Evolutionary conservation across 2,797 vertebrate genomes (phyloP).

Genomic region (Muraenolepis orangiensis): DNA sequence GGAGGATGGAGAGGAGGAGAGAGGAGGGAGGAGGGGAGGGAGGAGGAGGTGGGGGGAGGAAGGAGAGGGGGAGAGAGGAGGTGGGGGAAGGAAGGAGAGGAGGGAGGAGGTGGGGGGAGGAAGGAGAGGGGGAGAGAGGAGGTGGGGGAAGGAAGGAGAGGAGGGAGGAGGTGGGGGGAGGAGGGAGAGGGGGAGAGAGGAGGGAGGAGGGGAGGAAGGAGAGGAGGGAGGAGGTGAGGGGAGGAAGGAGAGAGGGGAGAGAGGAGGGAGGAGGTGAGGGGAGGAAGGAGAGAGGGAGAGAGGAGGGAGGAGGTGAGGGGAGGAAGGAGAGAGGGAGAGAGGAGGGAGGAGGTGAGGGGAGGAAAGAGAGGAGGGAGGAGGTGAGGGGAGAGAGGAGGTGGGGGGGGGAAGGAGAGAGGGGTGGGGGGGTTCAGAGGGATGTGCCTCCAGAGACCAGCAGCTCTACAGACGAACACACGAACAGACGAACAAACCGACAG

Average conservation of each 20-base stretch:
- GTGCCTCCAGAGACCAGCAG: slow-evolving; percentile 63
- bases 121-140: no score
- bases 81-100: no score
- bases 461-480: slow-evolving; percentile 57
- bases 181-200: slow-evolving; percentile 51
- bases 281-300: slow-evolving; percentile 54
- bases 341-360: slow-evolving; percentile 38
- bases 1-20: no score
- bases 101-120: no score
- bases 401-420: slow-evolving; percentile 49
- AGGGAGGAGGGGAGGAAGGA: slow-evolving; percentile 2
- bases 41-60: slow-evolving; percentile 62
- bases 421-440: slow-evolving; percentile 71
- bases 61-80: slow-evolving; percentile 44
- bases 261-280: slow-evolving; percentile 21
- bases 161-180: slow-evolving; percentile 32
- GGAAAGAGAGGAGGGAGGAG: slow-evolving; percentile 43
- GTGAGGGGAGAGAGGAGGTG: slow-evolving; percentile 66
- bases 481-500: slow-evolving; percentile 57
- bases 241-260: slow-evolving; percentile 32
- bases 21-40: no score
- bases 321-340: slow-evolving; percentile 17
- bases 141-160: slow-evolving; percentile 58
- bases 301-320: slow-evolving; percentile 12
- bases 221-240: slow-evolving; percentile 19